Conservation (phyloP, 1,140 invertebrate genomes). For the Eulimnadia texana region DNA sequence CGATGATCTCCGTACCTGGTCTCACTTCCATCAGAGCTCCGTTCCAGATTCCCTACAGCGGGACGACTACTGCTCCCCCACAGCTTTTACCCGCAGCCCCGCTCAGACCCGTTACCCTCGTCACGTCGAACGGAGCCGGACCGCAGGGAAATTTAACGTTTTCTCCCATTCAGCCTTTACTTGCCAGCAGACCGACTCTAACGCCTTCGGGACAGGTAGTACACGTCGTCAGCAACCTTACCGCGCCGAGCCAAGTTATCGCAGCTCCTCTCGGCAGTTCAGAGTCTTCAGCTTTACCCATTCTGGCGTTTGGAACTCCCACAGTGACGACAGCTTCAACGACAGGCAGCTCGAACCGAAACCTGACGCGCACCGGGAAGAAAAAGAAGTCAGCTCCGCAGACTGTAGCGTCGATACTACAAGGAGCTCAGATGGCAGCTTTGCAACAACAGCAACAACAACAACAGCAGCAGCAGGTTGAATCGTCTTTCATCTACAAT, state of each 20-base stretch:
- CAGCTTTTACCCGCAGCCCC: not conserved
- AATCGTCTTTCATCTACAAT: conserved; percentile 28
- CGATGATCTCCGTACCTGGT: not conserved
- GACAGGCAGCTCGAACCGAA: not conserved
- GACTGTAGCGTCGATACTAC: conserved; percentile 56
- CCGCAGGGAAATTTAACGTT: not conserved
- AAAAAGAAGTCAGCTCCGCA: conserved; percentile 39
- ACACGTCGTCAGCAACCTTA: not conserved
- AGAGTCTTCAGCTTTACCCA: not conserved
- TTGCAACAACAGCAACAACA: not conserved
- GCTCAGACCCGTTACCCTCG: not conserved
- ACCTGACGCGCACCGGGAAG: conserved; percentile 12
- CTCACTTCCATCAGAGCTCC: not conserved
- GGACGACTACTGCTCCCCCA: not conserved
- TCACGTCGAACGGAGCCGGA: not conserved
- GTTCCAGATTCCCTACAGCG: not conserved
- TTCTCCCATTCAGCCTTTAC: not conserved
- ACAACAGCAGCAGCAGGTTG: conserved; percentile 29
- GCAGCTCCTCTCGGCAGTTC: not conserved
- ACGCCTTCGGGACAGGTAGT: conserved; percentile 6
- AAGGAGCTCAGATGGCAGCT: conserved; percentile 23
- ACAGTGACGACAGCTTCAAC: not conserved
- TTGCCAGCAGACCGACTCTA: not conserved
- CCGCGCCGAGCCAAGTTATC: not conserved
- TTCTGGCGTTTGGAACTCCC: not conserved